Base-by-base conservation (phyloP, 2,797 vertebrate species). In the Acipenser oxyrinchus region DNA sequence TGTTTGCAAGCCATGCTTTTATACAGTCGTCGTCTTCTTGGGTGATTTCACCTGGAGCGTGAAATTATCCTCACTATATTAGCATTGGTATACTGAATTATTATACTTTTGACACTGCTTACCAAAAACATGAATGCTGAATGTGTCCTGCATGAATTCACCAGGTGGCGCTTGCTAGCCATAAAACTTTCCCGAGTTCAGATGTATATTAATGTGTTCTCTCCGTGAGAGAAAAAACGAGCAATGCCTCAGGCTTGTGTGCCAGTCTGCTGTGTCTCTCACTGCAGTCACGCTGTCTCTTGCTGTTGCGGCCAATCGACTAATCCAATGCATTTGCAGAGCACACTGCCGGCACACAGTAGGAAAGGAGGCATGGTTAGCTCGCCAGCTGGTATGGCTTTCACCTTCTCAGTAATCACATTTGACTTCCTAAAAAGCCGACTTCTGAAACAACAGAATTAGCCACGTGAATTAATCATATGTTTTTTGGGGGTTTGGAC, bases 261-360 rank as follows among this genome's bases (percentile, higher is more conserved):
- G 73, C 57, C 70, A 67, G 69, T 70, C 66, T 52, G 69, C 61
- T 55, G 61, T 23, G 62, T 67, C 71, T 57, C 49, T 55, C 64
- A 66, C 70, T 73, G 70, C 76, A 70, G 71, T 72, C 60, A 74
- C 75, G 63, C 72, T 71, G 71, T 70, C 69, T 65, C 72, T 69
- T 75, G 72, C 78, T 74, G 68, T 76, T 78, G 77, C 76, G 75
- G 23, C 71, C 69, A 69, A 67, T 71, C 60, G 62, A 62, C 48
- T 67, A 53, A 8, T 64, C 75, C 64, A 59, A 74, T 74, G 72
- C 63, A 51, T 55, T 50, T 66, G 50, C 62, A 62, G 18, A 68
- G 18, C 12, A n/a, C n/a, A 8, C 15, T 5, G 13, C 60, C 68
- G 64, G 62, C 65, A 52, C 59, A 53, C 65, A 55, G 72, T 51